Evolutionary conservation across 2,797 vertebrate species (phyloP).

Genomic region (Thamnophis elegans): DNA sequence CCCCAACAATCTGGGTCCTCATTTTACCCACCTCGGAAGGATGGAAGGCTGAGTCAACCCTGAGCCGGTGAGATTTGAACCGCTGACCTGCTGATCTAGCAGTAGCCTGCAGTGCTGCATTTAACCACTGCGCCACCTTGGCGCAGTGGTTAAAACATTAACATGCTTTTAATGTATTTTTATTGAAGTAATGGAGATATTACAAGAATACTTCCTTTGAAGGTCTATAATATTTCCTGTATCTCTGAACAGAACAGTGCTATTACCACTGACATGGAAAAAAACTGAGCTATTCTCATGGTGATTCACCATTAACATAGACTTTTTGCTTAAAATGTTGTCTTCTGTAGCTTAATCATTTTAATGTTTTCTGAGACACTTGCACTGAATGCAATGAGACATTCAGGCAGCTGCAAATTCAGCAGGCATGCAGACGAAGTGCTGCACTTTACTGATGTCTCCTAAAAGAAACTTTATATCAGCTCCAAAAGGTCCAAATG

Average conservation of each 20-base stretch:
- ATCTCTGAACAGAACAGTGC: background rate
- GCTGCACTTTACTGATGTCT: background rate
- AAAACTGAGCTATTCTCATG: slow-evolving; percentile 5
- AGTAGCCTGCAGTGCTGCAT: no score
- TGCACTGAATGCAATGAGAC: background rate
- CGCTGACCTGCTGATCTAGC: no score
- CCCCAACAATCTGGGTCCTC: no score
- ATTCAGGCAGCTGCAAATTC: background rate
- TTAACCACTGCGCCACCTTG: no score
- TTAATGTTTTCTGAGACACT: background rate
- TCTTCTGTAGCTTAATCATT: background rate
- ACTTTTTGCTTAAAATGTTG: background rate
- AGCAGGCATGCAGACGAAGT: background rate
- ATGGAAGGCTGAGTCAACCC: no score
- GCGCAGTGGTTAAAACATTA: no score
- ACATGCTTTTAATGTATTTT: background rate
- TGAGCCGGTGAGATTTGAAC: no score
- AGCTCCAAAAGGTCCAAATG: background rate
- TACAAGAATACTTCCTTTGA: background rate
- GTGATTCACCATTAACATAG: background rate
- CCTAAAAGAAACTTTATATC: background rate
- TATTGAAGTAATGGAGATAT: background rate
- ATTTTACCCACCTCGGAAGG: no score
- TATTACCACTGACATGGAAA: background rate
- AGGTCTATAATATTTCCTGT: background rate